Evolutionary conservation across 2,113 vertebrate species (phyloP).

Genomic region (Stegastes partitus): DNA sequence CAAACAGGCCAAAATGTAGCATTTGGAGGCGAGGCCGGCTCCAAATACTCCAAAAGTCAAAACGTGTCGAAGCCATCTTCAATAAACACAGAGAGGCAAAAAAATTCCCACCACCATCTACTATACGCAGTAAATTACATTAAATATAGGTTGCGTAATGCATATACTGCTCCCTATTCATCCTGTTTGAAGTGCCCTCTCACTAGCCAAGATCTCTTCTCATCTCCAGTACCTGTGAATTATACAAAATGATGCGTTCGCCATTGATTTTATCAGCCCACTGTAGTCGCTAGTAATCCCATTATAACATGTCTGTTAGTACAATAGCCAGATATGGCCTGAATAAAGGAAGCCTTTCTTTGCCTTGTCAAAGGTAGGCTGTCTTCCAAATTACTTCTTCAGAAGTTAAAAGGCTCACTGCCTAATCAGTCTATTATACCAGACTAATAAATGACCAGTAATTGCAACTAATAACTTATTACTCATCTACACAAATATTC

Average conservation of each 20-base stretch:
- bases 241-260: slow-evolving; percentile 80
- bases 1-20: slow-evolving; percentile 33
- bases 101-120: slow-evolving; percentile 45
- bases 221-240: slow-evolving; percentile 82
- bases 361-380: slow-evolving; percentile 83
- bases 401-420: slow-evolving; percentile 86
- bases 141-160: slow-evolving; percentile 75
- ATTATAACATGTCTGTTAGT: slow-evolving; percentile 87
- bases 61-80: slow-evolving; percentile 36
- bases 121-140: slow-evolving; percentile 67
- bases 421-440: slow-evolving; percentile 87
- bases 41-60: slow-evolving; percentile 27
- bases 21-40: slow-evolving; percentile 1
- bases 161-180: slow-evolving; percentile 68
- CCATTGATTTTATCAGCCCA: slow-evolving; percentile 83
- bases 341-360: slow-evolving; percentile 85
- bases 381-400: slow-evolving; percentile 87
- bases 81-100: slow-evolving; percentile 26
- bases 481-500: slow-evolving; percentile 89
- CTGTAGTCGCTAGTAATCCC: slow-evolving; percentile 82
- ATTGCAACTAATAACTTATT: slow-evolving; percentile 91
- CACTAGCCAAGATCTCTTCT: slow-evolving; percentile 74
- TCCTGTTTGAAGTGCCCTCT: slow-evolving; percentile 78
- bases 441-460: slow-evolving; percentile 89
- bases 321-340: slow-evolving; percentile 85